Base-by-base conservation (phyloP, 64 coral and sea anemone genomes). In the Cladopsammia gracilis region DNA sequence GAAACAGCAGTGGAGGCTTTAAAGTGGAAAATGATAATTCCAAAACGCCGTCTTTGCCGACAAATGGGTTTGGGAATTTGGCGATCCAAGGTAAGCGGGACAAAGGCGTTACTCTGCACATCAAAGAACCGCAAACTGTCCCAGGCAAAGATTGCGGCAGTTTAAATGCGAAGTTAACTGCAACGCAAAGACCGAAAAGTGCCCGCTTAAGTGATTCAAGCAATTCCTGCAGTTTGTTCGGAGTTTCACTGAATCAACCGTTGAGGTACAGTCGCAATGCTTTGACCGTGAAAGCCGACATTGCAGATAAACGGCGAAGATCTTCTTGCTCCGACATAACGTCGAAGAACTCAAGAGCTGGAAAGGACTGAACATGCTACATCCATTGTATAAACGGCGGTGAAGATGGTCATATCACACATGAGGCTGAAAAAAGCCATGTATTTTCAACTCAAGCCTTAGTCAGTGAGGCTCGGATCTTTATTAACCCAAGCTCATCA, bases 191-290 rank as follows among this genome's bases (percentile, higher is more conserved):
- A 25, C 75, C 75, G 10, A 77, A 54, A 56, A 77, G 75, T 45
- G 75, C 49, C 20, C 34, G 34, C 34, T 10, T 77, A 18, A 56
- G 23, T 25, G 75, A 77, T n/a, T 48, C 20, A 56, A 24, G 19
- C 50, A 77, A 54, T 54, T 77, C 50, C 7, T 77, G 50, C n/a
- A 56, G 49, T 77, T 56, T 77, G 75, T 77, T 77, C 50, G 75
- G 75, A n/a, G 50, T 77, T 56, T 77, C 75, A 24, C 75, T 77
- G 11, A 77, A 24, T 10, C 49, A 77, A 25, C 75, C 75, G n/a
- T 77, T 77, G 12, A 77, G 24, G 75, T 77, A 77, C 50, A 77
- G 75, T 25, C 75, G 75, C n/a, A 77, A 77, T 77, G 48, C 50
- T 10, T 9, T 77, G 50, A 25, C 19, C 75, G 8, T 56, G 10